A percentile compares a stretch with the other conserved stretches of the same genome.
phyloP scores from a whole-genome alignment of 2,888 invertebrate species.

The Himalopsyche anomala region DNA sequence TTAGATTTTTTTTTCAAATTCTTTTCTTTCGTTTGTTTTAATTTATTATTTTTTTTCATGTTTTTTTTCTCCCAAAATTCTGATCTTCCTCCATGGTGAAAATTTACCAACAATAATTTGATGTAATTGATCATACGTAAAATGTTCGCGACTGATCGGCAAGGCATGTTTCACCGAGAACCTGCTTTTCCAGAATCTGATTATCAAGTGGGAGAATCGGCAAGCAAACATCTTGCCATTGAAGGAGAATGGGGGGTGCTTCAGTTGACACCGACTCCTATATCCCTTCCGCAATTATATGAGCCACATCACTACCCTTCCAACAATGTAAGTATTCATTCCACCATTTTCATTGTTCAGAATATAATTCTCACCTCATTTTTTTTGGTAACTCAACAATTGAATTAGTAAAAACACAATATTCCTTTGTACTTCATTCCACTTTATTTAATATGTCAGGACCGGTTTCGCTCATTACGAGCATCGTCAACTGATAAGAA shows the following conservation, averaged over 20 bases:
- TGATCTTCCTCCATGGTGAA: neutral
- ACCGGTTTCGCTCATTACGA: too few species aligned
- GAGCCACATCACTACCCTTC: slow-evolving; percentile 53
- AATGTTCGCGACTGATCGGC: neutral
- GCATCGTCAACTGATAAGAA: too few species aligned
- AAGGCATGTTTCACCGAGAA: slow-evolving; percentile 66
- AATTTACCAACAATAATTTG: neutral
- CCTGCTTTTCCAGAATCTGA: slow-evolving; percentile 66
- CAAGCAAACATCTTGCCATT: slow-evolving; percentile 39
- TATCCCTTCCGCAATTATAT: slow-evolving; percentile 31
- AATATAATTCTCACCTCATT: too few species aligned
- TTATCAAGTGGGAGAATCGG: slow-evolving; percentile 54
- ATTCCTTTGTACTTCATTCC: too few species aligned
- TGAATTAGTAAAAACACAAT: too few species aligned
- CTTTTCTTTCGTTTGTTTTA: too few species aligned
- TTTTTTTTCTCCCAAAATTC: neutral
- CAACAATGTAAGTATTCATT: slow-evolving; percentile 54
- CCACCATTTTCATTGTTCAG: neutral
- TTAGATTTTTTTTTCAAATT: too few species aligned
- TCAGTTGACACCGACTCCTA: slow-evolving; percentile 51
- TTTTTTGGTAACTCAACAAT: too few species aligned
- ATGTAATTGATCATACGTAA: neutral
- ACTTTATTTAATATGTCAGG: too few species aligned
- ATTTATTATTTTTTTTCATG: neutral
- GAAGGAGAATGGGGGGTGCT: slow-evolving; percentile 61